Percentiles rank a stretch among this genome's conserved stretches.
Evolutionary conservation across 2,797 vertebrate genomes (phyloP).

Genomic region (Centroberyx gerrardi): DNA sequence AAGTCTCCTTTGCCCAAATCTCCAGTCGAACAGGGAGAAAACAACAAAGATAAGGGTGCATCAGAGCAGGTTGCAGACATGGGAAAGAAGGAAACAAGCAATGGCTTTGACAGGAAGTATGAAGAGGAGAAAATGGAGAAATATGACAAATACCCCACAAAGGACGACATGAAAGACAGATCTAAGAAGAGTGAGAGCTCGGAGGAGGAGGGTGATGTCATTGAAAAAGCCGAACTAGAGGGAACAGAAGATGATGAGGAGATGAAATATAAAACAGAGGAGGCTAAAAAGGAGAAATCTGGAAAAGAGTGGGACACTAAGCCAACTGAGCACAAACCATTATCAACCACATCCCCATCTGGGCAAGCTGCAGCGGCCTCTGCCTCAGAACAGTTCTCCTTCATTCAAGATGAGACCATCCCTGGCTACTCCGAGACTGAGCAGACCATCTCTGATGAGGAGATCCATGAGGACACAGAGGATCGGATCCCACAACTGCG

Average conservation of each 20-base stretch:
- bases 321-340: slow-evolving; percentile 60
- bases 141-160: slow-evolving; percentile 72
- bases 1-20: slow-evolving; percentile 72
- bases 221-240: slow-evolving; percentile 96
- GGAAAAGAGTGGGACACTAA: slow-evolving; percentile 79
- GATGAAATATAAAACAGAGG: slow-evolving; percentile 85
- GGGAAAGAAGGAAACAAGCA: slow-evolving; percentile 69
- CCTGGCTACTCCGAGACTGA: slow-evolving; percentile 98
- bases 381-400: slow-evolving; percentile 91
- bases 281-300: slow-evolving; percentile 78
- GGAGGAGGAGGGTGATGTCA: slow-evolving; percentile 91
- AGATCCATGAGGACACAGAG: slow-evolving; percentile 96
- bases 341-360: slow-evolving; percentile 10
- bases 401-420: slow-evolving; percentile 98
- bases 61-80: slow-evolving; percentile 74
- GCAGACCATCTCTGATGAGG: slow-evolving; percentile 98
- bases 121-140: slow-evolving; percentile 85
- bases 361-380: slow-evolving; percentile 63
- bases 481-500: slow-evolving; percentile 92
- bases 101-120: slow-evolving; percentile 84
- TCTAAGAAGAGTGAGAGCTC: slow-evolving; percentile 87
- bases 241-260: slow-evolving; percentile 91
- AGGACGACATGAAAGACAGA: slow-evolving; percentile 79
- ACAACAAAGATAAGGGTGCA: slow-evolving; percentile 60
- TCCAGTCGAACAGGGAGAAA: slow-evolving; percentile 60